Evolutionary conservation across 2,113 vertebrate genomes (phyloP), one percentile per base, ranked within the genome.

Genomic region (Sinocyclocheilus anshuiensis): DNA sequence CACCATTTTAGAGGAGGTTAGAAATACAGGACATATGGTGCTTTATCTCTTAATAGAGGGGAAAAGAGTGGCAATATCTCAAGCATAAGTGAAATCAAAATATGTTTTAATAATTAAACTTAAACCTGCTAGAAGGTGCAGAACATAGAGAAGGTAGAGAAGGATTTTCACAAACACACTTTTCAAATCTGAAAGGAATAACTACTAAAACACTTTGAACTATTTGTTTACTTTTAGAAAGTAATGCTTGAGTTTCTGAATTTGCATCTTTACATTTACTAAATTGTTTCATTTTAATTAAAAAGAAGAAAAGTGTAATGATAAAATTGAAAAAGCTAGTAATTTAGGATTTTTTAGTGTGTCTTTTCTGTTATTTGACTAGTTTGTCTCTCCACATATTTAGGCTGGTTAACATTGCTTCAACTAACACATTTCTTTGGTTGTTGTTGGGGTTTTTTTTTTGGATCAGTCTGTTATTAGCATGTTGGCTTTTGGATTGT

Each of bases 1-100:
- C 94, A 95, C 94, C 94, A 94, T 96, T 96, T 96, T 95, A 96
- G 9, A 53, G 94, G 33, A 33, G 67, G 55, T 71, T 45, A 15
- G 18, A 71, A 82, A 69, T 11, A 50, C 9, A 33, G n/a, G 15
- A 36, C 61, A 71, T 33, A 71, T 83, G 81, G 22, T 26, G 79
- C 61, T 48, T 81, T 67, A 48, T 67, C n/a, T 22, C 36, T 50
- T 1, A 9, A 45, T 42, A 42, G 39, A 42, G 39, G 39, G 39
- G 1, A 42, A 42, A 8, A 42, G 7, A 42, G 7, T 42, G 1
- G 39, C 33, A 39, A 71, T 42, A 39, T 72, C 69, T 42, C 3
- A 71, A 71, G 29, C 20, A 59, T 6, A 18, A 59, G 57, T 8
- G 20, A 22, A 59, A 59, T 59, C 12, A 50, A 20, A 59, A 7